phyloP scores from a whole-genome alignment of 1,140 invertebrate genomes.

The Aculops lycopersici region DNA sequence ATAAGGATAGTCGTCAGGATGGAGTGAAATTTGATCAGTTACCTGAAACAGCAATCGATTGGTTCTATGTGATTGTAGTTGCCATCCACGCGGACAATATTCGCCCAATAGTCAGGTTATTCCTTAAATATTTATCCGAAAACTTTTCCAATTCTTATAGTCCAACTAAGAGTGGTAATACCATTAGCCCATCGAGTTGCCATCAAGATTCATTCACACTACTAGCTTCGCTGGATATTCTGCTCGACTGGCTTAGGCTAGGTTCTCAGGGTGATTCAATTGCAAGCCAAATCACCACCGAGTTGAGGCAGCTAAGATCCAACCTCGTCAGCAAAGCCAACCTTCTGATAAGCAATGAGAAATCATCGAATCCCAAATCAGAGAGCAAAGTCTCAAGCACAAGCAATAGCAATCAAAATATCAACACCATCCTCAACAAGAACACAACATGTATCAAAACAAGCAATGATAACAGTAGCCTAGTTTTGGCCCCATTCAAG shows the following conservation, averaged over 20 bases:
- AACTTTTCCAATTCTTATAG: background rate
- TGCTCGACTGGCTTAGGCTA: conserved; percentile 1
- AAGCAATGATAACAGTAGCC: background rate
- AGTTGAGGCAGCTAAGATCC: background rate
- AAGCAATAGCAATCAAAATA: background rate
- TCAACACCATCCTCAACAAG: background rate
- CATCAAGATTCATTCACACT: conserved; percentile 1
- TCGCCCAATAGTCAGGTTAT: background rate
- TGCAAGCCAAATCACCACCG: background rate
- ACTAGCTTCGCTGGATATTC: conserved; percentile 1
- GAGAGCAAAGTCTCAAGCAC: background rate
- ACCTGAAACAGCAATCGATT: conserved; percentile 1
- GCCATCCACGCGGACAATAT: conserved; percentile 6
- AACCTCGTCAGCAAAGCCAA: too few species aligned
- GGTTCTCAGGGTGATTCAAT: background rate
- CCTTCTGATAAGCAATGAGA: too few species aligned
- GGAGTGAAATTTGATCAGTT: background rate
- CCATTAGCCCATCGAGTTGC: background rate
- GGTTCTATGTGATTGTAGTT: conserved; percentile 8
- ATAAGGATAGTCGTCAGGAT: background rate
- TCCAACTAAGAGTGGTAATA: background rate
- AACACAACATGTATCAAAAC: background rate
- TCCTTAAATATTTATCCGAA: conserved; percentile 1
- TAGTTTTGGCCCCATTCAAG: background rate
- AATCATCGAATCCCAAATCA: too few species aligned